Evolutionary conservation across 1,140 invertebrate species (phyloP).

Genomic region (Bombus cullumanus): DNA sequence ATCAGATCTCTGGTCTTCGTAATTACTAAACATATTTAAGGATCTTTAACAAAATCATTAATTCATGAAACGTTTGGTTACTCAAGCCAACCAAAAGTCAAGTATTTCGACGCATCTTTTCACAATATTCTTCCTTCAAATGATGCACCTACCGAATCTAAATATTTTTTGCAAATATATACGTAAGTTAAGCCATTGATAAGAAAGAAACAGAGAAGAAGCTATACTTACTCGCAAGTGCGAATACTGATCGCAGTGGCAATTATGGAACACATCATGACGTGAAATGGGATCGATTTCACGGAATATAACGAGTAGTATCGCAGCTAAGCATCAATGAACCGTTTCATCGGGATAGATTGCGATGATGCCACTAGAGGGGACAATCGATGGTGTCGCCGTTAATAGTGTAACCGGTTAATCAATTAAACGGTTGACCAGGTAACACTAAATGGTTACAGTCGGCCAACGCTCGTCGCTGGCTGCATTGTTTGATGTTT

Average conservation of each 20-base stretch:
- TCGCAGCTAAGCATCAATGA: neutral
- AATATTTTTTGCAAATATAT: too few species aligned
- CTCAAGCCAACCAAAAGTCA: too few species aligned
- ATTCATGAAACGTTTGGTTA: too few species aligned
- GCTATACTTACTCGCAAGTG: neutral
- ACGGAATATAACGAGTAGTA: neutral
- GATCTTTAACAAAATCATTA: too few species aligned
- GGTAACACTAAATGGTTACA: conserved; percentile 15
- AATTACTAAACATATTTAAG: too few species aligned
- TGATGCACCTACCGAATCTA: too few species aligned
- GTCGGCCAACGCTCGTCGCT: neutral
- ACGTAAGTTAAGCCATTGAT: too few species aligned
- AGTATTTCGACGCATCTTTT: too few species aligned
- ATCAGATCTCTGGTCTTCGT: too few species aligned
- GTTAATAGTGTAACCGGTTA: conserved; percentile 43
- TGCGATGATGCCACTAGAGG: neutral
- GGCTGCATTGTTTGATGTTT: neutral
- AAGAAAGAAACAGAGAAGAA: too few species aligned
- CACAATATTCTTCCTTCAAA: too few species aligned
- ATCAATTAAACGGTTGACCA: conserved; percentile 33
- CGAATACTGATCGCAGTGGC: neutral
- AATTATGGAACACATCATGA: neutral
- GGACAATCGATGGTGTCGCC: conserved; percentile 8
- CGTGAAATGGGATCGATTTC: neutral
- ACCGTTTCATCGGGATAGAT: conserved; percentile 8